phyloP scores from a whole-genome alignment of 1,140 invertebrate genomes.

The Araneus ventricosus region DNA sequence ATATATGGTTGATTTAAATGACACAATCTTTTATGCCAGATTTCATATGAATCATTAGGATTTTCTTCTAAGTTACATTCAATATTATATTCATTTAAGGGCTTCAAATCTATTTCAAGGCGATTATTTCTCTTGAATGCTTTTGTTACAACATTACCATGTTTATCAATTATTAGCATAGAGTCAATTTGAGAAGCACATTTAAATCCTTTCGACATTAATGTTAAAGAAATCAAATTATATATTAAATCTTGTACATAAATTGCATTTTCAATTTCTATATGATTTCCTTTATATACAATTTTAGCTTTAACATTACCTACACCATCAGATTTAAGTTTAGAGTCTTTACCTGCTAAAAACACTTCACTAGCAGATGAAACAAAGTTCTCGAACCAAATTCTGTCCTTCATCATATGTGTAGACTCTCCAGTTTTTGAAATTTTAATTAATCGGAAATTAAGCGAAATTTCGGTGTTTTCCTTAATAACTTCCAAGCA shows the following conservation, averaged over 20 bases:
- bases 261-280: neutral
- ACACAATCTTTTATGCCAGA: neutral
- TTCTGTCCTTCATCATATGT: too few species aligned
- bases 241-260: constrained; percentile 26
- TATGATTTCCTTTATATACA: neutral
- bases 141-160: neutral
- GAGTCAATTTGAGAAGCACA: neutral
- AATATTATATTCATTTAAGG: neutral
- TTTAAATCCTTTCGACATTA: neutral
- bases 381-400: too few species aligned
- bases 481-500: too few species aligned
- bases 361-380: too few species aligned
- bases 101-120: neutral
- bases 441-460: too few species aligned
- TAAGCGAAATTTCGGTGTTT: too few species aligned
- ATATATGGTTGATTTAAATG: neutral
- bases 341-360: too few species aligned
- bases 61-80: neutral
- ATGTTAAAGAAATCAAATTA: neutral
- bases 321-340: neutral
- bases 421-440: too few species aligned
- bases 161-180: neutral
- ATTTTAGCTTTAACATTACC: neutral
- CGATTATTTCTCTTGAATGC: neutral
- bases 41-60: too few species aligned